Evolutionary conservation across 2,888 invertebrate genomes (phyloP), one percentile per base, ranked within the genome.

Genomic region (Stratiomys singularior): DNA sequence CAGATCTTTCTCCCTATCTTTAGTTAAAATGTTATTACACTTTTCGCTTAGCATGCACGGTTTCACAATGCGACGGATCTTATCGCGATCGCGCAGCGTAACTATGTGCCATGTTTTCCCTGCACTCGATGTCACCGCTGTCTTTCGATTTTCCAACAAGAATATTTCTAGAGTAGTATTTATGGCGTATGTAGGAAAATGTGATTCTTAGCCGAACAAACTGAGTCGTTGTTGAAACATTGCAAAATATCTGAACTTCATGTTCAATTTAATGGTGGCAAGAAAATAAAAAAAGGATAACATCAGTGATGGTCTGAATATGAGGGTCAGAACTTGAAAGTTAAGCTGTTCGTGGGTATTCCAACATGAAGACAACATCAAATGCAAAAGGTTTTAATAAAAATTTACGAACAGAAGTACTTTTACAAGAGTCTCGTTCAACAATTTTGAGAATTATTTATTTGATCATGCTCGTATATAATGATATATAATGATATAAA

Each of bases 101-200:
- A 27, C 64, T 28, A 28, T 28, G 5, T 66, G 66, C 27, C 37
- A 66, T 66, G 66, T 37, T 60, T 66, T 37, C 21, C n/a, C 27
- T 66, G 37, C 66, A 66, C 37, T 66, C n/a, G 66, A n/a, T 66
- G 66, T 66, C 27, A 37, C 27, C 37, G 66, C 30, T 37, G 66
- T 66, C 4, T 66, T 66, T 5, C 52, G n/a, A 52, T 4, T 9
- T 52, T 18, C 52, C 3, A 9, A 52, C 52, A 52, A 52, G 52
- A 52, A 52, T 52, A 9, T 52, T 9, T 15, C 52, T 13, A 18
- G 52, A 52, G 3, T 4, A 52, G 3, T 52, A 18, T 4, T 9
- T 13, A 18, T 52, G 52, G 52, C 15, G 3, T 52, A 4, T 37
- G 37, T 37, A 37, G 37, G 3, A 37, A 3, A 5, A 3, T 37